Conservation (phyloP, 1,140 invertebrate species). For the Hormaphis cornu region DNA sequence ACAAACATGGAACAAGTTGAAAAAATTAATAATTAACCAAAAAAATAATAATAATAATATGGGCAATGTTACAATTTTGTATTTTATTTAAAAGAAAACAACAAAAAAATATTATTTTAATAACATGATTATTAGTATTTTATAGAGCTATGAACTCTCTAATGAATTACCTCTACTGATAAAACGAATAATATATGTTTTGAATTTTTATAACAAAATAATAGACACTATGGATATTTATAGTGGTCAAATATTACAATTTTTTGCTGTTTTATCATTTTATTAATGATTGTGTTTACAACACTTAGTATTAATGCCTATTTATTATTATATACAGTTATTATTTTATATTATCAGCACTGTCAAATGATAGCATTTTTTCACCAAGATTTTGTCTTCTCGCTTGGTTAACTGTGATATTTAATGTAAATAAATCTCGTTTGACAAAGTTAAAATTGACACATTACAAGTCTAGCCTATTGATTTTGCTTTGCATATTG, state of each 20-base stretch:
- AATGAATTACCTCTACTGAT: neutral
- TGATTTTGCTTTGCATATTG: neutral
- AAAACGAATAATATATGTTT: slow-evolving; percentile 2
- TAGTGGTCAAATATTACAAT: slow-evolving; percentile 1
- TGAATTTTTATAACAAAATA: slow-evolving; percentile 3
- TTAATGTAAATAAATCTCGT: neutral
- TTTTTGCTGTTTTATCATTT: slow-evolving; percentile 10
- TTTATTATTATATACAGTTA: no score
- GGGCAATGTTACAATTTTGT: neutral
- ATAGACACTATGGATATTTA: slow-evolving; percentile 4
- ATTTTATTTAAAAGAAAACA: neutral
- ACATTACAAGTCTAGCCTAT: neutral
- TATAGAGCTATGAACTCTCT: neutral
- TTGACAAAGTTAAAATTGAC: neutral
- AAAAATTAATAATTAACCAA: slow-evolving; percentile 2
- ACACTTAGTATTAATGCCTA: neutral
- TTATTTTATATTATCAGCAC: neutral
- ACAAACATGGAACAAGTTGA: neutral
- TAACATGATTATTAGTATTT: neutral
- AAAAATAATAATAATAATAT: neutral
- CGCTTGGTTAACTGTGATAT: neutral
- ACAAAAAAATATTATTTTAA: neutral
- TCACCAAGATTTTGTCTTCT: neutral
- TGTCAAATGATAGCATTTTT: neutral
- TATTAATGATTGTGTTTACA: neutral